Evolutionary conservation across 1,140 invertebrate genomes (phyloP), one percentile per base, ranked within the genome.

Genomic region (Pemphigus obesinymphae): DNA sequence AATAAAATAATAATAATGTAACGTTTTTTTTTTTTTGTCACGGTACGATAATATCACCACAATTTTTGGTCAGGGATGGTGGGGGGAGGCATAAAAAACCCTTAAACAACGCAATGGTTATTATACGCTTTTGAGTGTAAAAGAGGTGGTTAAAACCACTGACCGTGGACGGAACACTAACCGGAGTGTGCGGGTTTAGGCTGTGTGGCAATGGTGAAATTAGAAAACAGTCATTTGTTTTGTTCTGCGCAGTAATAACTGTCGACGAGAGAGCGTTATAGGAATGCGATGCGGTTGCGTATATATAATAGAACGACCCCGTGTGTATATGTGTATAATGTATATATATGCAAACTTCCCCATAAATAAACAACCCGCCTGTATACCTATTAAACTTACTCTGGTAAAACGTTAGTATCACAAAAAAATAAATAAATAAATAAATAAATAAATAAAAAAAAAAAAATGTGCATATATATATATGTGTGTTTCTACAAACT

Each of bases 351-450:
- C 45, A 50, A 34, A 75, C 72, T 17, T 75, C 50, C 72, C 45
- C 48, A 75, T 75, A 75, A 53, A 75, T 50, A 75, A 53, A 29
- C 72, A 37, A 75, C 72, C 48, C 48, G 26, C 26, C 20, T 10
- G 31, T 75, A 48, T 73, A 75, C 72, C 72, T 75, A 75, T 75
- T 75, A 75, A 75, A 75, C 72, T 75, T 55, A 75, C 72, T 75
- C 40, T 5, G 40, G 29, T 29, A 53, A 75, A 48, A 75, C 17
- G 45, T 75, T 75, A 10, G n/a, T n/a, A n/a, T n/a, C n/a, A n/a
- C n/a, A n/a, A n/a, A n/a, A n/a, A n/a, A n/a, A n/a, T n/a, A n/a
- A n/a, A n/a, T n/a, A n/a, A n/a, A n/a, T n/a, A n/a, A n/a, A n/a
- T n/a, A n/a, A n/a, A n/a, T n/a, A n/a, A n/a, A n/a, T 7, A n/a